Evolutionary conservation across 2,113 vertebrate species (phyloP).

Genomic region (Gnathonemus echidnorhynchus): DNA sequence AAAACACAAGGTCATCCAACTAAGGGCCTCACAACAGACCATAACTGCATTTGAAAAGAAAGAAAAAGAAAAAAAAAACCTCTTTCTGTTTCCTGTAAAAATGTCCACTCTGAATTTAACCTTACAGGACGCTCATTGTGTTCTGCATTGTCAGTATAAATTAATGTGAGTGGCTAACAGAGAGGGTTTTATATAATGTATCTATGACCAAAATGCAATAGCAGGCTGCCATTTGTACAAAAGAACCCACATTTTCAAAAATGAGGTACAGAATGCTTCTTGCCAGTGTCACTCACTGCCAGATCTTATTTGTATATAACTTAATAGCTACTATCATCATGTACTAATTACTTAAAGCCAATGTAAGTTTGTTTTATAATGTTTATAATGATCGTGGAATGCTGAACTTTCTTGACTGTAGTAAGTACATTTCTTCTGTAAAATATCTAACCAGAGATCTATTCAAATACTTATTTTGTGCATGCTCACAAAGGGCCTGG

Average conservation of each 20-base stretch:
- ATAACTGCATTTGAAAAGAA: background rate
- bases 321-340: background rate
- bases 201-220: slow-evolving; percentile 1
- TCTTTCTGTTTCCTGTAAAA: background rate
- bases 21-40: background rate
- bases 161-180: background rate
- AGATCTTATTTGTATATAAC: background rate
- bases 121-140: background rate
- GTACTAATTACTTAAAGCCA: background rate
- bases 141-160: background rate
- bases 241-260: background rate
- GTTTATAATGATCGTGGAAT: background rate
- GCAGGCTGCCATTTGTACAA: background rate
- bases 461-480: background rate
- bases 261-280: background rate
- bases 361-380: background rate
- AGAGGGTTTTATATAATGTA: background rate
- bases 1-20: background rate
- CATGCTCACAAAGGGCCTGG: background rate
- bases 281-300: background rate
- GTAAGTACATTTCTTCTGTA: background rate
- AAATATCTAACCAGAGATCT: background rate
- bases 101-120: slow-evolving; percentile 1
- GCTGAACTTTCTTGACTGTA: background rate
- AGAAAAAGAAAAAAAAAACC: background rate